Conservation (phyloP, 2,888 invertebrate species). For the Drosophila greeni region DNA sequence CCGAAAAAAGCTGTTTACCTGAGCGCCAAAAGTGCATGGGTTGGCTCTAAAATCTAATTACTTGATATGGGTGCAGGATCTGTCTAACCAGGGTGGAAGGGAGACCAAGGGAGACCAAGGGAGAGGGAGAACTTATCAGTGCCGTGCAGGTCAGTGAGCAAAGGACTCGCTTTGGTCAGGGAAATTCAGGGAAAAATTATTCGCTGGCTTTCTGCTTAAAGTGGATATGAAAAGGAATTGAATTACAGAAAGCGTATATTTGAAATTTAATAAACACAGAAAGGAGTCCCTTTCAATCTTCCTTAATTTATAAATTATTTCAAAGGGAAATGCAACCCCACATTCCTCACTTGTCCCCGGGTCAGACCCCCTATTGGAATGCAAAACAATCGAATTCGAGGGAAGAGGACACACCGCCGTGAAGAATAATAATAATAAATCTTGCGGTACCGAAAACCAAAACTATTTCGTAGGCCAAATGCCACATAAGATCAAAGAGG, state of each 20-base stretch:
- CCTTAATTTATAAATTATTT: background rate
- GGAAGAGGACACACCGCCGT: conserved; percentile 22
- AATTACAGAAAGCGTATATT: too few relatives aligned
- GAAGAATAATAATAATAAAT: conserved; percentile 59
- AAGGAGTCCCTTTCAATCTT: background rate
- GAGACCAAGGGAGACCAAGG: too few relatives aligned
- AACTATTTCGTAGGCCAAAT: conserved; percentile 57
- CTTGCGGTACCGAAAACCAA: conserved; percentile 39
- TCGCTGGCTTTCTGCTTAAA: background rate
- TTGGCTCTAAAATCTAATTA: conserved; percentile 66
- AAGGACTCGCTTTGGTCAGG: conserved; percentile 18
- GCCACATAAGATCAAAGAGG: conserved; percentile 38
- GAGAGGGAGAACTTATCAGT: conserved; percentile 44
- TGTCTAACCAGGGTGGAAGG: background rate
- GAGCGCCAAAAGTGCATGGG: conserved; percentile 50
- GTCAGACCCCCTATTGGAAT: conserved; percentile 45
- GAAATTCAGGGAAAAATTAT: background rate
- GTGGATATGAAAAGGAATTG: background rate
- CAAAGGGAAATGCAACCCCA: background rate
- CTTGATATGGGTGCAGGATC: conserved; percentile 26
- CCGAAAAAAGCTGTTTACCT: conserved; percentile 58
- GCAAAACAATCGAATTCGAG: conserved; percentile 57
- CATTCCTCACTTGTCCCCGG: conserved; percentile 55
- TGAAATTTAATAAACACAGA: too few relatives aligned
- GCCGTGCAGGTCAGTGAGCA: conserved; percentile 52